Base-by-base conservation (phyloP, 2,888 invertebrate species). In the Acrocera orbiculus region DNA sequence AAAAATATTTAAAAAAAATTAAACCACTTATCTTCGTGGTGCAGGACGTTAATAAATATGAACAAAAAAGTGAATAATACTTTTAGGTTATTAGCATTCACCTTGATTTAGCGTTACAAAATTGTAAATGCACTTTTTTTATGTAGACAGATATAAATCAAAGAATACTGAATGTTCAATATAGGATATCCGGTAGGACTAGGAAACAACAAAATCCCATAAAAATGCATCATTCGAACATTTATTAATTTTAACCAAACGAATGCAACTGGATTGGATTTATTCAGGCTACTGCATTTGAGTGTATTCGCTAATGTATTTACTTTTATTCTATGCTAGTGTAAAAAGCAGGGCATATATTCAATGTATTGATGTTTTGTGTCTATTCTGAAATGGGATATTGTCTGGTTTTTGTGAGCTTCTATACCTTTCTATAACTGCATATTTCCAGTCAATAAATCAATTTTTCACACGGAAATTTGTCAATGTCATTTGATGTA, bases 161-260 rank as follows among this genome's bases (percentile, higher is more conserved):
- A n/a, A n/a, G n/a, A n/a, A n/a, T n/a, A n/a, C n/a, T n/a, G n/a
- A n/a, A n/a, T n/a, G n/a, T n/a, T n/a, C n/a, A n/a, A n/a, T n/a
- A n/a, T 36, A 36, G 39, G 39, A 39, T 29, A 31, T 39, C 39
- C 39, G 39, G 31, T 23, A 30, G 11, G 22, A 17, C 43, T 47
- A 43, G 50, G 49, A 55, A 55, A 58, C 57, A 54, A 49, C 45
- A 50, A 59, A 58, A 56, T 51, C 53, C 56, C 58, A 58, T 56
- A 58, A 58, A 58, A 58, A 56, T 57, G 55, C 56, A 58, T 55
- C 44, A 44, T 40, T 40, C 36, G 38, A 40, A 40, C 40, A 40
- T 40, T 40, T 37, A 37, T 40, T 40, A 40, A 40, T 37, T 40
- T 40, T 37, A 37, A 37, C 30, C 40, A 35, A 40, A 35, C 30